Base-by-base conservation (phyloP, 2,113 vertebrate species). In the Microtus oregoni region DNA sequence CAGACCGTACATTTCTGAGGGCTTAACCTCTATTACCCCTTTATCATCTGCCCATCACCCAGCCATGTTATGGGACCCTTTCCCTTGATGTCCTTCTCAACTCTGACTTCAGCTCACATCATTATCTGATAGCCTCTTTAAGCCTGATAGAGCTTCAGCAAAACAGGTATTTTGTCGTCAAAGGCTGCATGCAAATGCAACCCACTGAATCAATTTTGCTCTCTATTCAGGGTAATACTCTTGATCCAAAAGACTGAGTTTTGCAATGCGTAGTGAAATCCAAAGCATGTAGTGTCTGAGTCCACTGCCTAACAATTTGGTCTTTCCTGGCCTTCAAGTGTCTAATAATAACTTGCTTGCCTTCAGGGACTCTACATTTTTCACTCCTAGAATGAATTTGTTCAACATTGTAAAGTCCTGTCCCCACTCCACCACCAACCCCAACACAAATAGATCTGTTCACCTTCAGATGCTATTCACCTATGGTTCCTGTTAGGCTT, bases 161-260 rank as follows among this genome's bases (percentile, higher is more conserved):
- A 94, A 92, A 90, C 79, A 85, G 30, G 14, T 94, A 52, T 81
- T 81, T 28, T 65, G 1, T 79, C 67, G 76, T 83, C 19, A 90
- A 44, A 88, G 65, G 17, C 67, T 93, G 26, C 19, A 58, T 93
- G 28, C 82, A 92, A 81, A 92, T 94, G 13, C 19, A 52, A 47
- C 83, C 30, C 73, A 83, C 22, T 52, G 50, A 87, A 91, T 4
- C 20, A 94, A 81, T 76, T 96, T 87, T 95, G 76, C 58, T 63
- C 15, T 89, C 52, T 86, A 75, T 63, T 86, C 61, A 61, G 63
- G 11, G 68, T 81, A 94, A 50, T 58, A 93, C 24, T 70, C n/a
- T 94, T 92, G 47, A 94, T 55, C 67, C 63, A 76, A 65, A 94
- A 58, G 90, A 75, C 50, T 50, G 41, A 93, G 89, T 91, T 97